Evolutionary conservation across 1,140 invertebrate species (phyloP), one percentile per base, ranked within the genome.

Genomic region (Muscidifurax raptorellus): DNA sequence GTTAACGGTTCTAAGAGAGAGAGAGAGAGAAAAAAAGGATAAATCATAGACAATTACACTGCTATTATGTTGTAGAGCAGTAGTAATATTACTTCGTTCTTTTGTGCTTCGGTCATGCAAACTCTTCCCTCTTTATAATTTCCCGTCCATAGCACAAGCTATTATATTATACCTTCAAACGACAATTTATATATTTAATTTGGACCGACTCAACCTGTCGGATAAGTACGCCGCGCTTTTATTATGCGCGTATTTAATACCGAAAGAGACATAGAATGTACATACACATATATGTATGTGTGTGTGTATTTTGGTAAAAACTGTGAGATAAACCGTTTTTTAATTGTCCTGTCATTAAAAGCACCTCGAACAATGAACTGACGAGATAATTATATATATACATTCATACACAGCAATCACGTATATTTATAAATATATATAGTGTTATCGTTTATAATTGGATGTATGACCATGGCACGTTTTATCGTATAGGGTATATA

Each of bases 71-170:
- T 75, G 22, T 75, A 80, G 66, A 67, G 32, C 66, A 78, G 47
- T 67, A 66, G 47, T 71, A 64, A 59, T 59, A 84, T 25, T 66
- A 80, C 44, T 74, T 72, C 59, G 44, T 85, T 85, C 80, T 81
- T 44, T 85, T 59, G 30, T 81, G 83, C 83, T 84, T 80, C 52
- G 71, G 71, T 75, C 78, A 80, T 80, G 71, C 52, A 80, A 80
- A 76, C 81, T 83, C 86, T 89, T 88, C 83, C 88, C 78, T 86
- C 80, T 87, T 87, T 88, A 86, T 87, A 82, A 85, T 88, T 90
- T 90, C 88, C 90, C 90, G 90, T 92, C 90, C 90, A 91, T 90
- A 90, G 90, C 91, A 91, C 88, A 90, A 91, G 90, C 88, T 89
- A 87, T 89, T 87, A 81, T 30, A 67, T 78, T 66, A 75, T 18